Conservation (phyloP, 1,140 invertebrate species). For the Euwallacea similis region DNA sequence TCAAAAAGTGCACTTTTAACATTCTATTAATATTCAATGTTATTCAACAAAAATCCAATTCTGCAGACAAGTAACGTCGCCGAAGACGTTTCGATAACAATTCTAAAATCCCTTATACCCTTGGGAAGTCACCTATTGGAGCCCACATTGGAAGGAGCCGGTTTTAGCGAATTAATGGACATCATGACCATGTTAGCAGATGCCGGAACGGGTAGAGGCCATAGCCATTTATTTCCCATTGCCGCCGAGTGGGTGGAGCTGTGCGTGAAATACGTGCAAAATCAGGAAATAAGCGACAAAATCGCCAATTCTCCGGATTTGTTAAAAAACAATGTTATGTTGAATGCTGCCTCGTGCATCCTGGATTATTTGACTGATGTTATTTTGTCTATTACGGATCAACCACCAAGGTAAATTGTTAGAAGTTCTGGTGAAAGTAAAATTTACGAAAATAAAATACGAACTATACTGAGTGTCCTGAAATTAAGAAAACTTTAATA, state of each 20-base stretch:
- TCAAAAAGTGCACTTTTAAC: constrained; percentile 1
- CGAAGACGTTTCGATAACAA: constrained; percentile 70
- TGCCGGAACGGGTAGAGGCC: constrained; percentile 74
- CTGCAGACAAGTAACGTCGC: constrained; percentile 60
- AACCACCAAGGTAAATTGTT: constrained; percentile 32
- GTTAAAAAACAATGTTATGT: constrained; percentile 56
- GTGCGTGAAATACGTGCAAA: constrained; percentile 63
- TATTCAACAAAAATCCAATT: no score
- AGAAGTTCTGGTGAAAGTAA: neutral
- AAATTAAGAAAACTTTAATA: neutral
- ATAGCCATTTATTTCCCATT: constrained; percentile 77
- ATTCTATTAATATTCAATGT: no score
- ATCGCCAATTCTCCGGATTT: constrained; percentile 50
- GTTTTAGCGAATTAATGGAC: constrained; percentile 80
- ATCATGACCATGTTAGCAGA: constrained; percentile 83
- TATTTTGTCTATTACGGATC: constrained; percentile 52
- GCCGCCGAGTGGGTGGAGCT: constrained; percentile 76
- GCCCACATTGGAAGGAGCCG: constrained; percentile 66
- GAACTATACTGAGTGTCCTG: neutral
- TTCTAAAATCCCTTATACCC: constrained; percentile 76
- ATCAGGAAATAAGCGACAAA: constrained; percentile 62
- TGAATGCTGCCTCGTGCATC: constrained; percentile 78
- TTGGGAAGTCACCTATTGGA: constrained; percentile 71
- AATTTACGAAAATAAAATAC: neutral
- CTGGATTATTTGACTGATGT: constrained; percentile 59